Evolutionary conservation across 2,113 vertebrate species (phyloP), one percentile per base, ranked within the genome.

Genomic region (Athene noctua): DNA sequence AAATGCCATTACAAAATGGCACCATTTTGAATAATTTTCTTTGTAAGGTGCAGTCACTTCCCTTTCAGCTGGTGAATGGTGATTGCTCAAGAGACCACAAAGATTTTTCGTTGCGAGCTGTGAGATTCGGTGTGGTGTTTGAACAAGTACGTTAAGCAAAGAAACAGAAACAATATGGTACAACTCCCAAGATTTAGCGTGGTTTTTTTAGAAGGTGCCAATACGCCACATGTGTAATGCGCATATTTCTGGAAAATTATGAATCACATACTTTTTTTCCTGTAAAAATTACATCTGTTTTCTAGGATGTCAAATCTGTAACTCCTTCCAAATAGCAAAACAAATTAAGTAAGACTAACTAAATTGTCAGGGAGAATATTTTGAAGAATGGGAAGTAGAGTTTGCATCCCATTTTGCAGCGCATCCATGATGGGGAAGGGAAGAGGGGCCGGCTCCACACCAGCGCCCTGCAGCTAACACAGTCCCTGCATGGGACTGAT

Each of bases 181-280:
- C 25, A 8, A 79, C n/a, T 40, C 38, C 52, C 49, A 44, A 23
- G 46, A 57, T 17, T 29, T 34, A 66, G 27, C 5, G 4, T 72
- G 67, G 40, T 10, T 32, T 82, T 65, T 77, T 67, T 67, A 65
- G 94, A 79, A 91, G 66, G 46, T 91, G 87, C 84, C 63, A 62
- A 19, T 20, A 55, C 26, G 59, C 36, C 67, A 79, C 58, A 15
- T 82, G 44, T 61, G 91, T n/a, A 75, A 94, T 59, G 86, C 17
- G 73, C n/a, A 36, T 47, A 68, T 77, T 96, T 93, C 96, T 94
- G 92, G 96, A 96, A 97, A 97, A 86, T 62, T 29, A 92, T 96
- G 94, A 97, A 93, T 96, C 96, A 96, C 46, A 1, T 54, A 68
- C 34, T 95, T 67, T 84, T 38, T 54, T 97, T 96, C 94, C 93